phyloP scores from a whole-genome alignment of 2,888 invertebrate species.

The Mimas tiliae region DNA sequence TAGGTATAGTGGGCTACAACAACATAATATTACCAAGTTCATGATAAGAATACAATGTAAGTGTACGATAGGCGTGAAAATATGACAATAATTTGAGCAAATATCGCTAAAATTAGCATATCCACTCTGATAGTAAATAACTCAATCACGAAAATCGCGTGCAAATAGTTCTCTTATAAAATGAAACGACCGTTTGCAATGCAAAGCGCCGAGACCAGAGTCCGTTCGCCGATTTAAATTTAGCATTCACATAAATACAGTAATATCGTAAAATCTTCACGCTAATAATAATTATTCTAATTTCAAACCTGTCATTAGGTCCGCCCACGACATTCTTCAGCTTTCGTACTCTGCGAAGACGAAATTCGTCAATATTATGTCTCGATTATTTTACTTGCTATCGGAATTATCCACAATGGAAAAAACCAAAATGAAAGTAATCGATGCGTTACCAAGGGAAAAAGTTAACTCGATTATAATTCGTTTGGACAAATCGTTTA shows the following conservation, averaged over 20 bases:
- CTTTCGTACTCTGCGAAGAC: slow-evolving; percentile 39
- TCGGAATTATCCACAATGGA: slow-evolving; percentile 37
- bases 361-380: slow-evolving; percentile 31
- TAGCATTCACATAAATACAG: slow-evolving; percentile 44
- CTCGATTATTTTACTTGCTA: slow-evolving; percentile 32
- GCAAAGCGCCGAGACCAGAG: slow-evolving; percentile 37
- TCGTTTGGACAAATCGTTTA: slow-evolving; percentile 9
- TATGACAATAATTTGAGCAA: neutral
- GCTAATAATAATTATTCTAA: slow-evolving; percentile 44
- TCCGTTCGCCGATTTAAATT: slow-evolving; percentile 39
- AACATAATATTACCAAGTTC: neutral
- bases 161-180: slow-evolving; percentile 29
- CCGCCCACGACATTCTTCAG: slow-evolving; percentile 45
- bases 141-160: slow-evolving; percentile 29
- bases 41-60: slow-evolving; percentile 3
- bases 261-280: slow-evolving; percentile 44
- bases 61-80: slow-evolving; percentile 2
- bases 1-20: neutral
- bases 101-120: slow-evolving; percentile 8
- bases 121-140: slow-evolving; percentile 6
- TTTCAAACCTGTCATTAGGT: slow-evolving; percentile 45
- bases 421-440: slow-evolving; percentile 41
- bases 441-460: slow-evolving; percentile 12
- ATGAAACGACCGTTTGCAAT: slow-evolving; percentile 30
- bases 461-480: slow-evolving; percentile 8